Percentiles rank a stretch among this genome's conserved stretches.
Conservation (phyloP, 1,140 invertebrate species). For the Drosophila gunungcola region DNA sequence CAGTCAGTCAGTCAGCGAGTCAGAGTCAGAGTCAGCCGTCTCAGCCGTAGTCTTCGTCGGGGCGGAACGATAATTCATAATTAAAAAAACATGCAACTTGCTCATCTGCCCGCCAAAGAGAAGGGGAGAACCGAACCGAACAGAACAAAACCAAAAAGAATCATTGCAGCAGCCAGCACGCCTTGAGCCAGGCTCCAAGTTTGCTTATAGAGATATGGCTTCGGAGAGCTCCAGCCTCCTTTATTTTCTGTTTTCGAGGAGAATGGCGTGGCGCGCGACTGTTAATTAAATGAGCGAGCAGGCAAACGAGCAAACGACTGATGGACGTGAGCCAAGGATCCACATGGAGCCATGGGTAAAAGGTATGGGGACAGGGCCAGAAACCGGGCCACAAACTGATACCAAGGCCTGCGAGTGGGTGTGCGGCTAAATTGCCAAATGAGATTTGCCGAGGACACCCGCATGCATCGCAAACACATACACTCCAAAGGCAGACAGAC, state of each 20-base stretch:
- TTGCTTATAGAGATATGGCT: slow-evolving; percentile 25
- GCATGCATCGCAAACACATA: slow-evolving; percentile 29
- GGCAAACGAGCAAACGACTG: slow-evolving; percentile 83
- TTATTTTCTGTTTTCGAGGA: slow-evolving; percentile 8
- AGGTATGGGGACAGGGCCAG: slow-evolving; percentile 10
- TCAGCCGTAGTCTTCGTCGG: slow-evolving; percentile 23
- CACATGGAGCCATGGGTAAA: slow-evolving; percentile 29
- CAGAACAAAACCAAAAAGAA: slow-evolving; percentile 17
- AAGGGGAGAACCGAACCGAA: slow-evolving; percentile 9
- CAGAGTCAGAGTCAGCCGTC: slow-evolving; percentile 41
- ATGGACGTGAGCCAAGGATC: slow-evolving; percentile 68
- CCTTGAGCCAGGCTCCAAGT: slow-evolving; percentile 52
- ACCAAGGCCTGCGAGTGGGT: slow-evolving; percentile 66
- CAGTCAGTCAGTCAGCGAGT: slow-evolving; percentile 33
- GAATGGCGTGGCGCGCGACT: slow-evolving; percentile 78
- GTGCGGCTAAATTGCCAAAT: slow-evolving; percentile 84
- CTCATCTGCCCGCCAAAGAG: slow-evolving; percentile 45
- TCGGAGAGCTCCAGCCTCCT: slow-evolving; percentile 13
- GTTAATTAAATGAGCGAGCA: slow-evolving; percentile 83
- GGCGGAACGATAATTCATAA: slow-evolving; percentile 77
- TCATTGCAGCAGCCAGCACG: slow-evolving; percentile 64
- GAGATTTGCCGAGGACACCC: slow-evolving; percentile 74
- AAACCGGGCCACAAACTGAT: slow-evolving; percentile 10
- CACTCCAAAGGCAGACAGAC: slow-evolving; percentile 8
- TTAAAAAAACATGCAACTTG: slow-evolving; percentile 79